Base-by-base conservation (phyloP, 1,140 invertebrate genomes). In the Arctopsyche grandis region DNA sequence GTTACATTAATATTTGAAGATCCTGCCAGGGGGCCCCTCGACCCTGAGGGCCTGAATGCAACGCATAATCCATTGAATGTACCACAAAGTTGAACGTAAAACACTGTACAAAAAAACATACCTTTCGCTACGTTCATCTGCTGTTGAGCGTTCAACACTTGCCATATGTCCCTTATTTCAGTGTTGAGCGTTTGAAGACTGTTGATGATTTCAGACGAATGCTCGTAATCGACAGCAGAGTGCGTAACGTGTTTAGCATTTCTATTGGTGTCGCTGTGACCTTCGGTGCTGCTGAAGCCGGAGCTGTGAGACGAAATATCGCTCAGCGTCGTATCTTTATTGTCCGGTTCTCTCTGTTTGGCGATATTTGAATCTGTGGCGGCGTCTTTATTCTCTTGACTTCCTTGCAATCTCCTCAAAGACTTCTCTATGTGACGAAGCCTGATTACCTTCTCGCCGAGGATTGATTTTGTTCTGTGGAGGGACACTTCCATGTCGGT, bases 401-500 rank as follows among this genome's bases (percentile, higher is more conserved):
- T 85, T 21, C 88, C 86, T 43, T 88, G 87, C 29, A 94, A 91
- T 14, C 90, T 85, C 38, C 93, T 88, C 66, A 95, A 85, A 0
- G 93, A 93, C 81, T 94, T 92, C 83, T 95, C 94, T 83, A 95
- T 87, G 83, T 95, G 93, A 0, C 92, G 88, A 81, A 95, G 85
- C 38, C 94, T 88, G 58, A 95, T 95, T 21, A 94, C 92, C 84
- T 95, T 95, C 85, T 95, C 94, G 0, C 93, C 94, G 9, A 95
- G 86, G 26, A 95, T 85, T 16, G 93, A 93, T 14, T 92, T 90
- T 0, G 94, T 94, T 4, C 94, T 91, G 86, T 94, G 93, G 56
- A 94, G 84, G 75, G 92, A 93, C 48, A 94, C 93, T 85, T 95
- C 94, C 90, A 94, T 93, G 81, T 95, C 94, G 0, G 93, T 94